Evolutionary conservation across 2,797 vertebrate species (phyloP).

Genomic region (Crenichthys baileyi): DNA sequence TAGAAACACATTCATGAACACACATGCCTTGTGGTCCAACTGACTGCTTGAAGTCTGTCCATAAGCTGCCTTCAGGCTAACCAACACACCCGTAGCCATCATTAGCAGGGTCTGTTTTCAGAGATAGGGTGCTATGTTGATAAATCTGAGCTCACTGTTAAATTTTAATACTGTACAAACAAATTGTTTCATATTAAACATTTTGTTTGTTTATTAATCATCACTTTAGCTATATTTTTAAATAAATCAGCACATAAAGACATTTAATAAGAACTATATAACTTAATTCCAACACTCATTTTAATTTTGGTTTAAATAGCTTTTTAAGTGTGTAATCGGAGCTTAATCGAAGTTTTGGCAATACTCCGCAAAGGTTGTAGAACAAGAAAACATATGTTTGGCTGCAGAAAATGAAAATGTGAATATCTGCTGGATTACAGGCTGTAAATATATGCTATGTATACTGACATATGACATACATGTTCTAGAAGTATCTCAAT

Average conservation of each 20-base stretch:
- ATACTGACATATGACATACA: neutral
- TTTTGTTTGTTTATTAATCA: neutral
- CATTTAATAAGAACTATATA: neutral
- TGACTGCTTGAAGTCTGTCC: slow-evolving; percentile 46
- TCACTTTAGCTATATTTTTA: neutral
- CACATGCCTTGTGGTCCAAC: slow-evolving; percentile 33
- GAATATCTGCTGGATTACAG: neutral
- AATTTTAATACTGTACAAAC: neutral
- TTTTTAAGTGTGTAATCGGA: neutral
- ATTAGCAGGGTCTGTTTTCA: slow-evolving; percentile 64
- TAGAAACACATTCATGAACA: slow-evolving; percentile 41
- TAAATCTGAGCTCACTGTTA: slow-evolving; percentile 11
- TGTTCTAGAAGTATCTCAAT: neutral
- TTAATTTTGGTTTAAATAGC: neutral
- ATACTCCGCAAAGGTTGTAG: neutral
- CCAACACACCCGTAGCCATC: slow-evolving; percentile 48
- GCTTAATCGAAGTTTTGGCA: neutral
- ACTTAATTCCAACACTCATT: neutral
- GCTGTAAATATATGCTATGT: neutral
- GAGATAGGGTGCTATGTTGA: slow-evolving; percentile 27
- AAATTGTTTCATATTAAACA: neutral
- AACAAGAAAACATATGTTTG: neutral
- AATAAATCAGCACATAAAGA: neutral
- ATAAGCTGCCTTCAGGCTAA: slow-evolving; percentile 60
- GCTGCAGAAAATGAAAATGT: neutral